Conservation (phyloP, 2,797 vertebrate genomes). For the Phaenicophaeus curvirostris region DNA sequence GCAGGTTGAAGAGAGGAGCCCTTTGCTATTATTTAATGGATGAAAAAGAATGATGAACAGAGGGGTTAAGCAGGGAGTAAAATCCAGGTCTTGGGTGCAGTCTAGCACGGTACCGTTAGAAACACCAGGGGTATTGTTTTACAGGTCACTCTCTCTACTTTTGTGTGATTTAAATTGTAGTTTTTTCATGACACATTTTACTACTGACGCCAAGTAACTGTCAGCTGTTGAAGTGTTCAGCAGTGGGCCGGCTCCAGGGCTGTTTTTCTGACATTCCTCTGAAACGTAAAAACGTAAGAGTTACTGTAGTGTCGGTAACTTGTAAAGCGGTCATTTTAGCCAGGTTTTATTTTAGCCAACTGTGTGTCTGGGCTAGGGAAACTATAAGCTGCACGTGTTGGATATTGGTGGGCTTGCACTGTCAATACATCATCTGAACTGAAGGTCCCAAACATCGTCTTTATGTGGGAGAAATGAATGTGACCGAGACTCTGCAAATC, state of each 20-base stretch:
- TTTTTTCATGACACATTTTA: background rate
- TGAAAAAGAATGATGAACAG: background rate
- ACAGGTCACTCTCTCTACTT: background rate
- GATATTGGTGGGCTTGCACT: background rate
- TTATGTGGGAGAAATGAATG: background rate
- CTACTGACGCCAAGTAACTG: background rate
- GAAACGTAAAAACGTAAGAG: too few relatives aligned
- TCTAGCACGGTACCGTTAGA: background rate
- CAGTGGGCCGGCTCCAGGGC: background rate
- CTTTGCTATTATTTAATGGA: background rate
- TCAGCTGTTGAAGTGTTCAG: background rate
- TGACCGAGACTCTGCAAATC: background rate
- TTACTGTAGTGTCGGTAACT: too few relatives aligned
- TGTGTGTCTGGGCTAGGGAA: too few relatives aligned
- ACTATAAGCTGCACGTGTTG: background rate
- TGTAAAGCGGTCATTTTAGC: too few relatives aligned
- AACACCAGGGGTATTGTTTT: background rate
- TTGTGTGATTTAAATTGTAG: background rate
- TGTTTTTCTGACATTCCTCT: too few relatives aligned
- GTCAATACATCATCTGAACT: background rate
- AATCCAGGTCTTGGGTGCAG: background rate
- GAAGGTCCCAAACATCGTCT: background rate
- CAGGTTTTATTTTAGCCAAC: too few relatives aligned
- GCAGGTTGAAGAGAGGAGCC: background rate
- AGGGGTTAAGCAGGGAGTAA: too few relatives aligned